These are phyloP conservation scores for Cassiopea xamachana DNA, from an alignment of 30 jellyfish, hydroid and myxozoan genomes.

Conservation along the genomic window DNA sequence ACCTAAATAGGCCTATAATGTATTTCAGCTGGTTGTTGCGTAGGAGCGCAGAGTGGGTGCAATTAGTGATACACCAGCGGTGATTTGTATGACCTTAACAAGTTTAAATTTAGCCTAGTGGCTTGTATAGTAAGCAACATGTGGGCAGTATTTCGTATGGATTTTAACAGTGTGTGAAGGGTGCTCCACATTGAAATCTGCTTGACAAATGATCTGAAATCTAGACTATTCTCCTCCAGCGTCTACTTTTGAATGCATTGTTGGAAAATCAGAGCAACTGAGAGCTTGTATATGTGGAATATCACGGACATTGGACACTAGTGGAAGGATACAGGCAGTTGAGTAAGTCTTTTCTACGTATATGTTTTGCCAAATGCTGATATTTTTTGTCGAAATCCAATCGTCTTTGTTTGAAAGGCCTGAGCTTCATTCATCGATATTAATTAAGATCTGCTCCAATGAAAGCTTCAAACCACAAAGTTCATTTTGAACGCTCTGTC, in stretches of 20 bases:
- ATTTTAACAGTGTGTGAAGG: constrained; percentile 38
- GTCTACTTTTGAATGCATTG: background rate
- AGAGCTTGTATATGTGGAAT: background rate
- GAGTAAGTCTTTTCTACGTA: background rate
- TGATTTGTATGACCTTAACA: constrained; percentile 69
- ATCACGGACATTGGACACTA: background rate
- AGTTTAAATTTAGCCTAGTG: constrained; percentile 70
- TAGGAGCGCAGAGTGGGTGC: background rate
- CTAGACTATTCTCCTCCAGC: background rate
- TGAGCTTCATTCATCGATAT: background rate
- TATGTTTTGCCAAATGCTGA: background rate
- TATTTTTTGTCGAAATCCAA: background rate
- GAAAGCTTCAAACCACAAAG: background rate
- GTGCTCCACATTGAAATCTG: constrained; percentile 33
- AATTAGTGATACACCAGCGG: constrained; percentile 19
- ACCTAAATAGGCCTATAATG: too few species aligned
- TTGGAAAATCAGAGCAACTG: background rate
- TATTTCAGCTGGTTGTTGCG: too few species aligned
- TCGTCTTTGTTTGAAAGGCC: background rate
- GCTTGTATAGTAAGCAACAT: constrained; percentile 44
- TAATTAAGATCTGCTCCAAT: background rate
- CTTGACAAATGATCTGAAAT: constrained; percentile 20
- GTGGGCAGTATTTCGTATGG: constrained; percentile 34
- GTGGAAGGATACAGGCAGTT: background rate
- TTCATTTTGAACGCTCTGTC: background rate